Base-by-base conservation (phyloP, 2,888 invertebrate species). In the Protonemura montana region DNA sequence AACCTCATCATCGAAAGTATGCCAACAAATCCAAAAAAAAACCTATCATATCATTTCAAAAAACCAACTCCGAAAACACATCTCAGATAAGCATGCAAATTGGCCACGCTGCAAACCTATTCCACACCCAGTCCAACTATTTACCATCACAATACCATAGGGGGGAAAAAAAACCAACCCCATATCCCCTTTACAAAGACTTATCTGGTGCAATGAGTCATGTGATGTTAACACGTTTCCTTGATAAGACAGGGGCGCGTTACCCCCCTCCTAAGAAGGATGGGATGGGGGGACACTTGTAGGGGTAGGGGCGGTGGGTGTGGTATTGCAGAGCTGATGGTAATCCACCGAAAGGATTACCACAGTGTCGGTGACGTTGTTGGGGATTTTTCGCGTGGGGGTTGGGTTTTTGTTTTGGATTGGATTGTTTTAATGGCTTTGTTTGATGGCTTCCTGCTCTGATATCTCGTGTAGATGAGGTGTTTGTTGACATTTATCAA, bases 221-320 rank as follows among this genome's bases (percentile, higher is more conserved):
- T 59, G 59, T 59, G 59, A 59, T 59, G 59, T 59, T 59, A 59
- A 59, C 59, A 59, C 59, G 59, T 21, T 59, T 59, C 59, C 59
- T 59, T 59, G 59, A 59, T 21, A 59, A 59, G 16, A 59, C 59
- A 10, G 35, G 35, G 35, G 35, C 35, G 35, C 35, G 35, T 35
- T 3, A 10, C 35, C 35, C 35, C 10, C 59, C 6, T 3, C 1
- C 6, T 3, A 2, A 2, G 59, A 2, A 21, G 16, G 21, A 13
- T 3, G 59, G 59, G 59, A 13, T 3, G 59, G 59, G 59, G 59
- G 59, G 59, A 13, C 59, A 21, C 59, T 10, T 59, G 59, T 59
- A 21, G 59, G 59, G 59, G 59, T 35, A 13, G 59, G 59, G 16
- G 7, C 21, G 21, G 59, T 59, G 59, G n/a, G n/a, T 59, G 59